These are phyloP conservation scores for Drosophila leonis DNA, from an alignment of 2,888 invertebrate species.

Conservation along the genomic window DNA sequence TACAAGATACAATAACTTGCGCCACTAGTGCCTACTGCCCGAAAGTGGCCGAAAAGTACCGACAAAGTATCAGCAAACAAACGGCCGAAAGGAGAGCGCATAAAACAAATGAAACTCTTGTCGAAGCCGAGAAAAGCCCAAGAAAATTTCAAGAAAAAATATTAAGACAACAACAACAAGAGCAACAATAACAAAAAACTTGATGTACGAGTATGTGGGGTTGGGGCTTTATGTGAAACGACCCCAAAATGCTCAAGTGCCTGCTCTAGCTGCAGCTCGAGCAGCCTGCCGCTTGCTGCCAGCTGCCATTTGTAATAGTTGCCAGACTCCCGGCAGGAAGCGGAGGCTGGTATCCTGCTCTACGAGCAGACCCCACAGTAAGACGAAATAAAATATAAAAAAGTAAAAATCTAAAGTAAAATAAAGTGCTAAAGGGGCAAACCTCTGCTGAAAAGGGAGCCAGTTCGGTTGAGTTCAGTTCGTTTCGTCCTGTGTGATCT, in stretches of 20 bases:
- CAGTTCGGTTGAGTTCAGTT: constrained; percentile 4
- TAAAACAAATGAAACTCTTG: constrained; percentile 82
- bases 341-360: constrained; percentile 39
- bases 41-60: constrained; percentile 80
- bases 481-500: constrained; percentile 17
- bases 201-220: background rate
- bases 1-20: constrained; percentile 80
- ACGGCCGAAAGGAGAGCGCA: constrained; percentile 75
- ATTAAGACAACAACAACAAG: constrained; percentile 75
- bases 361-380: constrained; percentile 41
- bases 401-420: constrained; percentile 75
- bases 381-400: constrained; percentile 52
- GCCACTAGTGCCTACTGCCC: constrained; percentile 71
- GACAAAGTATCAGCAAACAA: constrained; percentile 82
- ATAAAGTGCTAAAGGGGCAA: constrained; percentile 67
- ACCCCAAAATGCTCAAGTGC: constrained; percentile 64
- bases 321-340: constrained; percentile 42
- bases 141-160: constrained; percentile 79
- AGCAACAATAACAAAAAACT: constrained; percentile 25
- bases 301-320: constrained; percentile 75
- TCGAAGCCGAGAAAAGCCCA: constrained; percentile 73
- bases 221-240: constrained; percentile 4
- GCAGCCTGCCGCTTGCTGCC: constrained; percentile 1
- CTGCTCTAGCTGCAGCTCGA: constrained; percentile 54
- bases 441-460: constrained; percentile 6